Evolutionary conservation across 2,797 vertebrate species (phyloP), one percentile per base, ranked within the genome.

Genomic region (Lithobates pipiens): DNA sequence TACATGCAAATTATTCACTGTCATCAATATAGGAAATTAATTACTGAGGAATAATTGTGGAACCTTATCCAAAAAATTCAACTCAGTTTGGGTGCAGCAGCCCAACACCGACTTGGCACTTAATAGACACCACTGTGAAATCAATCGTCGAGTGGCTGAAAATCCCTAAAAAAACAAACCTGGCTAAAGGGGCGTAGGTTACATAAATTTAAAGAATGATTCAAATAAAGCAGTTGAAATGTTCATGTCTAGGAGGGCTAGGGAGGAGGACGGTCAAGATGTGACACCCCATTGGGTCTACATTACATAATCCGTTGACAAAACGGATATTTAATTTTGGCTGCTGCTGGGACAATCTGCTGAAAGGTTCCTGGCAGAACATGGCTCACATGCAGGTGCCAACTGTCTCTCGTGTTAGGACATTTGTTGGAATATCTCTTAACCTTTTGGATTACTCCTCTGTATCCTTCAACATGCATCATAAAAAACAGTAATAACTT

Each of bases 331-430:
- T 71, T 82, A 36, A 71, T 86, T 36, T 85, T 83, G 80, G 72
- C 75, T 78, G 36, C 57, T 50, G 27, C 74, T 2, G 27, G 46
- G 79, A 82, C 54, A 0, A 77, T 10, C n/a, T 57, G 80, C 18
- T 82, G 80, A 86, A 36, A 82, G 57, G 39, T 82, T 78, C 34
- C 80, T 86, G 85, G 85, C 85, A 68, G 69, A 32, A 74, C 21
- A 71, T 2, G 5, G 25, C 11, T 6, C 15, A 27, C 11, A 11
- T 67, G 63, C 3, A 44, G 36, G 15, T 77, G 80, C 85, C 85
- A 86, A 82, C 75, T 80, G 70, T 73, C 76, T 57, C 63, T 82
- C 42, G 71, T 44, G 70, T 69, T 77, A 44, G 39, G 39, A 70
- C 72, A 32, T 54, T 54, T 78, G 65, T 68, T 74, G 67, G 54